Evolutionary conservation across 2,888 invertebrate genomes (phyloP).

Genomic region (Actias luna): DNA sequence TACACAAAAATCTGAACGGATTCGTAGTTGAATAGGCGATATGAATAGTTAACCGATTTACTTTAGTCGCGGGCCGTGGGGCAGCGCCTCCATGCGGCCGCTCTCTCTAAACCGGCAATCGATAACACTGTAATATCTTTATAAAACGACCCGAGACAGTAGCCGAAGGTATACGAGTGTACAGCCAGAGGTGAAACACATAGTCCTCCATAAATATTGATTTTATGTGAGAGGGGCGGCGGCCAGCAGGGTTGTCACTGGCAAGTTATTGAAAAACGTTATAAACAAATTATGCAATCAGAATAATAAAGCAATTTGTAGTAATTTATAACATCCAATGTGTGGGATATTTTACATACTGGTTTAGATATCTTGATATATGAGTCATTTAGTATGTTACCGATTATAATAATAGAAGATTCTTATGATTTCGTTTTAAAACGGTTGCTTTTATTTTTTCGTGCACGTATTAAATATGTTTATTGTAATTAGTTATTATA

Average conservation of each 20-base stretch:
- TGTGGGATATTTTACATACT: too few relatives aligned
- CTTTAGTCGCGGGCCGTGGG: background rate
- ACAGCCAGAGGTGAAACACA: conserved; percentile 62
- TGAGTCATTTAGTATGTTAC: too few relatives aligned
- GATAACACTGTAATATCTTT: conserved; percentile 21
- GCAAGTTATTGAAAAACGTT: background rate
- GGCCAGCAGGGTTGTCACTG: conserved; percentile 40
- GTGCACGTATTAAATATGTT: too few relatives aligned
- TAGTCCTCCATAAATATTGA: conserved; percentile 73
- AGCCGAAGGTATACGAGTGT: conserved; percentile 21
- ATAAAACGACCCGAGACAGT: conserved; percentile 21
- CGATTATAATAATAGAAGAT: too few relatives aligned
- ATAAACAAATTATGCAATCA: conserved; percentile 1
- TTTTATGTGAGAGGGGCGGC: conserved; percentile 60
- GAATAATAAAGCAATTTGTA: too few relatives aligned
- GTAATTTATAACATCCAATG: too few relatives aligned
- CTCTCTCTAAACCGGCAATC: conserved; percentile 17
- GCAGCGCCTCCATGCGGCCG: conserved; percentile 15
- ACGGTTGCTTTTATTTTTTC: too few relatives aligned
- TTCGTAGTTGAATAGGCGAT: background rate
- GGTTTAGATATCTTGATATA: too few relatives aligned
- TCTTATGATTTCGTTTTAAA: too few relatives aligned
- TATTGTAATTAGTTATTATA: too few relatives aligned
- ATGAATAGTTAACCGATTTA: background rate
- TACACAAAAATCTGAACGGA: background rate